Evolutionary conservation across 2,797 vertebrate genomes (phyloP), one percentile per base, ranked within the genome.

Genomic region (Crypturellus tataupa): DNA sequence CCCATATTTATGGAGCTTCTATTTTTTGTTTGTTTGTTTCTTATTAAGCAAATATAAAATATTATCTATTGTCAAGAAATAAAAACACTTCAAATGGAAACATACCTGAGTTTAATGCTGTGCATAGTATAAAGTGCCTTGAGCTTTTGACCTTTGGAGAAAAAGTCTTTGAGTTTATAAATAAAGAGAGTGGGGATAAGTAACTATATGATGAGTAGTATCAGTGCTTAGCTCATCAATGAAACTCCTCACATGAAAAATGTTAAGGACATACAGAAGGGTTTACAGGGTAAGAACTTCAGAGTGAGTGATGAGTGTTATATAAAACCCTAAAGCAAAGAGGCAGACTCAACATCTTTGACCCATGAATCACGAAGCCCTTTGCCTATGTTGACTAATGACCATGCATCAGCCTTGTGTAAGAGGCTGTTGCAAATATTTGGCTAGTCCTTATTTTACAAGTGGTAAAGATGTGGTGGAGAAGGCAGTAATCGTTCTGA

Each of bases 261-360:
- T 31, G 20, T 35, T 58, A 81, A 46, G 39, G 75, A 63, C 16
- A 17, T 67, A 56, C 10, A 87, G 20, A 82, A 63, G 5, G 31
- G 39, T 77, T 93, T 91, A 55, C 55, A 51, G 64, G 31, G 27
- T 85, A 47, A 55, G 15, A 21, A 91, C 58, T 92, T 80, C 70
- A 86, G 63, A 88, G 35, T 12, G 58, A 84, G 37, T 44, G 46
- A 63, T 63, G 56, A 88, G 42, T 70, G 56, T 40, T 59, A 21
- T 87, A 68, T 56, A 90, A 93, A 94, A 69, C 59, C 59, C 40
- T 86, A 86, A 90, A 85, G 21, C 21, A 84, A 78, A 84, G 70
- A 49, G 59, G 25, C n/a, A 82, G 39, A 3, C 7, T 85, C 33
- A 60, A 55, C 8, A 17, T 35, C 60, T 90, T 92, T 92, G 64